phyloP scores from a whole-genome alignment of 2,113 vertebrate genomes.

The Puffinus mauretanicus region DNA sequence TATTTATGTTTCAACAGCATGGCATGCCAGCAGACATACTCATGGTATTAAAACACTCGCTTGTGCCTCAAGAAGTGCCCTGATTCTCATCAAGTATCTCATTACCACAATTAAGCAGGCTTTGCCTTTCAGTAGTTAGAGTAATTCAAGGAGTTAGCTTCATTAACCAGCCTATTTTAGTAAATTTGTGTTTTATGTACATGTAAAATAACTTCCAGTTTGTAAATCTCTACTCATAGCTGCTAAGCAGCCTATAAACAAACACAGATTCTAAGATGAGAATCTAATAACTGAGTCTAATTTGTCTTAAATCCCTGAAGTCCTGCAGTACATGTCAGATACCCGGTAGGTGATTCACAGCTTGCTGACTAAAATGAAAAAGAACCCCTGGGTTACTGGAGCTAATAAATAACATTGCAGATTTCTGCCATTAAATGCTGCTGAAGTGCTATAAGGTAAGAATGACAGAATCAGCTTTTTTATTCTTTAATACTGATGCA shows the following conservation, averaged over 20 bases:
- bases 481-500: not conserved
- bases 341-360: slow-evolving; percentile 51
- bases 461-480: slow-evolving; percentile 24
- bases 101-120: slow-evolving; percentile 52
- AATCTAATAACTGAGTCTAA: slow-evolving; percentile 39
- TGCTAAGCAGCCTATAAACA: slow-evolving; percentile 44
- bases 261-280: slow-evolving; percentile 24
- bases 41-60: not conserved
- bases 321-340: slow-evolving; percentile 30
- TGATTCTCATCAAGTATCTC: slow-evolving; percentile 30
- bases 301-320: slow-evolving; percentile 55
- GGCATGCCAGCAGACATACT: not conserved
- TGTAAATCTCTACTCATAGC: slow-evolving; percentile 9
- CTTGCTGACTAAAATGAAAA: slow-evolving; percentile 65
- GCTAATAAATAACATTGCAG: slow-evolving; percentile 54
- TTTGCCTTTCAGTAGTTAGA: slow-evolving; percentile 33
- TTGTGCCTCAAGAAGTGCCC: not conserved
- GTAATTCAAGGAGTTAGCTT: slow-evolving; percentile 42
- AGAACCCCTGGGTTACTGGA: slow-evolving; percentile 33
- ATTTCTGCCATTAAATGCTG: slow-evolving; percentile 41
- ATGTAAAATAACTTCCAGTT: slow-evolving; percentile 29
- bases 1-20: not conserved
- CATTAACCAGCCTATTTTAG: slow-evolving; percentile 31
- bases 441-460: not conserved
- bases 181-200: not conserved